Base-by-base conservation (phyloP, 2,888 invertebrate species). In the Agonopterix heracliana region DNA sequence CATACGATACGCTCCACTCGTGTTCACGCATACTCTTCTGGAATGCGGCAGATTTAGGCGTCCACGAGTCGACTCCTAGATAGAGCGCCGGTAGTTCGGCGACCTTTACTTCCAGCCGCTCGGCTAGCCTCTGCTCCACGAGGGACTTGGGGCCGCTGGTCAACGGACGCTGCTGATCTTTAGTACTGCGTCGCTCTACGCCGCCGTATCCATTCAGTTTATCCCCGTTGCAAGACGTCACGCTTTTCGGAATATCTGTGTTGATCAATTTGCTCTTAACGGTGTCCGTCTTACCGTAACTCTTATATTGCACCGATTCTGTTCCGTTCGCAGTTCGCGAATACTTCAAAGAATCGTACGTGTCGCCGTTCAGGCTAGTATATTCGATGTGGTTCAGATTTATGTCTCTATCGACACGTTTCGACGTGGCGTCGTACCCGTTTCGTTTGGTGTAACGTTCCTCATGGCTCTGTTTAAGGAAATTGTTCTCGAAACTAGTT, bases 11-110 rank as follows among this genome's bases (percentile, higher is more conserved):
- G 76, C 89, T 89, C 89, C 89, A 89, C 75, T 89, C 89, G 81
- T 89, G 89, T 59, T 89, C 89, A 54, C 85, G 86, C 85, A 89
- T 88, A 64, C 82, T 89, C 80, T 87, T 88, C 81, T 87, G 88
- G 78, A 89, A 89, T 54, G 86, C 81, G 65, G 83, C 81, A 13
- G 89, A 94, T 87, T 94, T 94, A 73, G 93, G 93, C 71, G 93
- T 93, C 94, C 94, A 94, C 66, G 93, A 92, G 63, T 87, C 88
- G 74, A 93, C 91, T 52, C 93, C 92, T 64, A 93, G 90, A 81
- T 93, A 93, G 56, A 93, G 90, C 60, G 93, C 91, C 48, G 93
- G 93, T 76, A 92, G 88, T 71, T 91, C 90, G 44, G 89, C 85
- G 55, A 83, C 87, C 76, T 88, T 90, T 58, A 83, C 86, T 67